A percentile compares a stretch with the other conserved stretches of the same genome.
Evolutionary conservation across 2,797 vertebrate genomes (phyloP).

Genomic region (Cynodonichthys magdalenae): DNA sequence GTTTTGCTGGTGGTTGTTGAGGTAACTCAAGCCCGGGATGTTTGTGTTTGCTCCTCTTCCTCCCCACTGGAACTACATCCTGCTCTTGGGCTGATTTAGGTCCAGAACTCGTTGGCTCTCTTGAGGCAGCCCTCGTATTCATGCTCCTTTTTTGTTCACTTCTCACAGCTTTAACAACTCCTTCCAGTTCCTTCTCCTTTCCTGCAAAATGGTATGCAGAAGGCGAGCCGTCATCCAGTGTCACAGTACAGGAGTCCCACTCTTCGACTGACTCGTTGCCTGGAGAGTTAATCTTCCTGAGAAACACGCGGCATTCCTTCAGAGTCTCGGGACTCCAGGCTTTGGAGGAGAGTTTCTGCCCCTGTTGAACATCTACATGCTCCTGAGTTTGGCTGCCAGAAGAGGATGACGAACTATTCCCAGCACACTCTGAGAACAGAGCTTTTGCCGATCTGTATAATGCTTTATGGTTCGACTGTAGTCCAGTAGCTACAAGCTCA

Average conservation of each 20-base stretch:
- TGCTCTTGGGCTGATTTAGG: slow-evolving; percentile 46
- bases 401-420: slow-evolving; percentile 26
- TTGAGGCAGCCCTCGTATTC: slow-evolving; percentile 38
- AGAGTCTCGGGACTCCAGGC: slow-evolving; percentile 88
- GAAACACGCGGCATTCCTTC: slow-evolving; percentile 95
- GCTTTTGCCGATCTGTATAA: slow-evolving; percentile 36
- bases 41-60: slow-evolving; percentile 66
- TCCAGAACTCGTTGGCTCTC: slow-evolving; percentile 35
- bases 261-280: slow-evolving; percentile 81
- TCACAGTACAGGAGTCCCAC: slow-evolving; percentile 80
- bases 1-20: slow-evolving; percentile 74
- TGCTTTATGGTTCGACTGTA: slow-evolving; percentile 40
- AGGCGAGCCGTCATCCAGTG: slow-evolving; percentile 76
- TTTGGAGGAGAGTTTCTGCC: slow-evolving; percentile 76
- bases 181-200: slow-evolving; percentile 57
- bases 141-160: slow-evolving; percentile 51
- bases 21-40: slow-evolving; percentile 53
- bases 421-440: slow-evolving; percentile 42
- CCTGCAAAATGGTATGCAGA: slow-evolving; percentile 64
- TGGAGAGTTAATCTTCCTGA: slow-evolving; percentile 92
- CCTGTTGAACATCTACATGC: slow-evolving; percentile 57
- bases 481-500: slow-evolving; percentile 26
- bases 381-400: slow-evolving; percentile 70
- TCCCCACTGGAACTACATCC: slow-evolving; percentile 28
- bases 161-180: slow-evolving; percentile 73